Base-by-base conservation (phyloP, 2,797 vertebrate genomes). In the Gastrophryne carolinensis region DNA sequence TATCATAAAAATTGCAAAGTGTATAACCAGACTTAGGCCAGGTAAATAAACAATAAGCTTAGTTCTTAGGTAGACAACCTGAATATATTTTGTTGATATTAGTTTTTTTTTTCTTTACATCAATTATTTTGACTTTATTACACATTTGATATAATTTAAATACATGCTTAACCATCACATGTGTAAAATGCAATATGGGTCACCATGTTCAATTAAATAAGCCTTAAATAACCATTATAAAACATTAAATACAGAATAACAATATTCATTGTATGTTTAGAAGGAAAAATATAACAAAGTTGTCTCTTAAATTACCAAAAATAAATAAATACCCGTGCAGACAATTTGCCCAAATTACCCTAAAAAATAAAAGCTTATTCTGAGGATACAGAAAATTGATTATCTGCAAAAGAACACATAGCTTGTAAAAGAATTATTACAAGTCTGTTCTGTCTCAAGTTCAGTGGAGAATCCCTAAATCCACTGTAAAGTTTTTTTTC, bases 191-290 rank as follows among this genome's bases (percentile, higher is more conserved):
- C n/a, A n/a, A n/a, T n/a, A n/a, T 53, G 54, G 17, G 54, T 8
- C 29, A 67, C 30, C 50, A 34, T 23, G 82, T 73, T 63, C 74
- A 81, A 85, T 79, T 76, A 82, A 47, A 80, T 80, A 78, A 79
- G 68, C 83, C 87, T 89, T 88, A 92, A 92, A 94, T 90, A 86
- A 87, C 86, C 86, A 93, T 87, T 87, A 87, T 90, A 90, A 92
- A 80, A 82, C 83, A 85, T 92, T 92, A 93, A 94, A 92, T 92
- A 94, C 89, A 94, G 89, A 90, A 87, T 86, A 84, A 82, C 26
- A 82, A 82, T 79, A 83, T 69, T 79, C 80, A 74, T 81, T 75
- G 81, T 81, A 77, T 47, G 47, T 7, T 64, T 64, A 17, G 6
- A 62, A 5, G 44, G 21, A 61, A 44, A 19, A 63, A 44, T 44